Percentiles rank a stretch among this genome's conserved stretches.
phyloP scores from a whole-genome alignment of 2,888 invertebrate species.

The Myathropa florea region DNA sequence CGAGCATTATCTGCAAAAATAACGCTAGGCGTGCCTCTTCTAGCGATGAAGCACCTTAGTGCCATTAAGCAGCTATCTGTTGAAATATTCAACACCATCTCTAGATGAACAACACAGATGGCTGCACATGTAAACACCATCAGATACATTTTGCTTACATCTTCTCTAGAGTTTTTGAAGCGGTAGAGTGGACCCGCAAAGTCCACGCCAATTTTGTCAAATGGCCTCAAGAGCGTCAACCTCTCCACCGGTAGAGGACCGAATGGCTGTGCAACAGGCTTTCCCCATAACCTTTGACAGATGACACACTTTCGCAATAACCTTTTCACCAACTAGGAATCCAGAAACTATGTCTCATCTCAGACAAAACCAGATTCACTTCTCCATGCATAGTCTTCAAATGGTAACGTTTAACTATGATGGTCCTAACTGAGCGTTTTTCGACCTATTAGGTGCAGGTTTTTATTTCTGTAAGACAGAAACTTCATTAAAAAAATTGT shows the following conservation, averaged over 20 bases:
- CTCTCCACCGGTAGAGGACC: conserved; percentile 19
- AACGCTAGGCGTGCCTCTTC: too few species aligned
- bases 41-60: too few species aligned
- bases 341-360: conserved; percentile 7
- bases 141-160: too few species aligned
- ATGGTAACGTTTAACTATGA: not conserved
- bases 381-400: not conserved
- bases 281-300: conserved; percentile 10
- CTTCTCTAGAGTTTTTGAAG: too few species aligned
- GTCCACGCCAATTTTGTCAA: too few species aligned
- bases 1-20: too few species aligned
- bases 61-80: conserved; percentile 6
- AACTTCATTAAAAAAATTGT: conserved; percentile 21
- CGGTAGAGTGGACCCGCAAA: too few species aligned
- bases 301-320: not conserved
- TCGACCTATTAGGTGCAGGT: too few species aligned
- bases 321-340: not conserved
- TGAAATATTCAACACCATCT: conserved; percentile 1
- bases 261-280: conserved; percentile 12
- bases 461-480: not conserved
- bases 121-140: conserved; percentile 24
- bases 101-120: conserved; percentile 11
- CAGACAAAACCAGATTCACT: conserved; percentile 5
- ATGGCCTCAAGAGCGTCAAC: conserved; percentile 1
- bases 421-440: too few species aligned